Evolutionary conservation across 1,140 invertebrate species (phyloP).

Genomic region (Hesperophylax magnus): DNA sequence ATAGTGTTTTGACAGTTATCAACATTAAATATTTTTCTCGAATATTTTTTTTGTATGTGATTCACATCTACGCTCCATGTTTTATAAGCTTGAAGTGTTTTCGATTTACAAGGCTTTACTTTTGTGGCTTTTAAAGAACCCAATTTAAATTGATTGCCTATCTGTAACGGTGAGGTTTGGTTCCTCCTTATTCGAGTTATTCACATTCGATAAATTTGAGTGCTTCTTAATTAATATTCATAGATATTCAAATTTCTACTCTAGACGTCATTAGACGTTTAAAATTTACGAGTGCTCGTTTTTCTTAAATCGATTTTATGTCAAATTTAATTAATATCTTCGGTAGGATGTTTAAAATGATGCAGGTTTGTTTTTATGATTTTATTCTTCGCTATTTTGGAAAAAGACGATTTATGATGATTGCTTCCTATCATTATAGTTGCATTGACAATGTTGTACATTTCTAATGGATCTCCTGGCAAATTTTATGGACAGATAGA

Average conservation of each 20-base stretch:
- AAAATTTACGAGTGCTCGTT: slow-evolving; percentile 43
- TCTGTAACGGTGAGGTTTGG: slow-evolving; percentile 24
- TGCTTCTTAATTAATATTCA: slow-evolving; percentile 48
- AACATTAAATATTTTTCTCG: too few species aligned
- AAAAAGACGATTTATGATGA: slow-evolving; percentile 16
- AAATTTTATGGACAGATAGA: too few species aligned
- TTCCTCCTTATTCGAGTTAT: slow-evolving; percentile 36
- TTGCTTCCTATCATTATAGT: neutral
- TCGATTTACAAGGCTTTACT: slow-evolving; percentile 2
- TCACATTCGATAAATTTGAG: slow-evolving; percentile 39
- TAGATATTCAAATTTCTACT: slow-evolving; percentile 48
- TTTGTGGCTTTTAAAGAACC: slow-evolving; percentile 16
- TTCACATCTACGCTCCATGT: too few species aligned
- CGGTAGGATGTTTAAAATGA: neutral
- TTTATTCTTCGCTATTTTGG: neutral
- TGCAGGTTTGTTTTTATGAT: slow-evolving; percentile 1
- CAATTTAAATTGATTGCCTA: slow-evolving; percentile 43
- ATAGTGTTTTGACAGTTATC: too few species aligned
- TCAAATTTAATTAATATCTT: slow-evolving; percentile 35
- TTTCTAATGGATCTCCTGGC: too few species aligned
- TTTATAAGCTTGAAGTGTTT: neutral
- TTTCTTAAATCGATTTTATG: slow-evolving; percentile 34
- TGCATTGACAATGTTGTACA: neutral
- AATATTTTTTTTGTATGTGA: too few species aligned
- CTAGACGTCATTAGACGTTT: slow-evolving; percentile 32